These are phyloP conservation scores for Drosophila carrolli DNA, from an alignment of 1,140 invertebrate genomes.

Conservation along the genomic window DNA sequence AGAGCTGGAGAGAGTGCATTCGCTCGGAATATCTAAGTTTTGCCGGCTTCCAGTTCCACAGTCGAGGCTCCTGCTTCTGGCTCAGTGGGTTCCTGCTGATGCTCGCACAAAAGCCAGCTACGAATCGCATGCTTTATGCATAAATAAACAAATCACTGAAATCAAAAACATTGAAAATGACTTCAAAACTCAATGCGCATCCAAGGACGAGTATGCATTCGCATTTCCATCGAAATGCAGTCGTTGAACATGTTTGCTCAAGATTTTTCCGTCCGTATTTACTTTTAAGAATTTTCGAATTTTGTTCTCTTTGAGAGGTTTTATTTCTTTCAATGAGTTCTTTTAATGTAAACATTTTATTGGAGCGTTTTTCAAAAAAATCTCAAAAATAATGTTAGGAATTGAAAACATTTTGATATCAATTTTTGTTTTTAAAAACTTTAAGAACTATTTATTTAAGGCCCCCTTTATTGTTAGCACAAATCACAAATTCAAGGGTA, in stretches of 20 bases:
- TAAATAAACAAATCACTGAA: conserved; percentile 83
- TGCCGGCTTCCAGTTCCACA: conserved; percentile 13
- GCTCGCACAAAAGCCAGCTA: conserved; percentile 62
- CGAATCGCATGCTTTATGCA: conserved; percentile 82
- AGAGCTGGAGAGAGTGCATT: conserved; percentile 62
- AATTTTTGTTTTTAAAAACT: neutral
- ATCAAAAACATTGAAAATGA: conserved; percentile 82
- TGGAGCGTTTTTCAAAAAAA: too few relatives aligned
- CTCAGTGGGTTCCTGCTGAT: conserved; percentile 64
- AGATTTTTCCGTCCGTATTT: conserved; percentile 34
- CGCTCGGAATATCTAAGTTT: conserved; percentile 80
- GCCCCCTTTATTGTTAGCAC: neutral
- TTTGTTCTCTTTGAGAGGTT: neutral
- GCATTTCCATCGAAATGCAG: conserved; percentile 29
- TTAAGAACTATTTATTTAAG: too few relatives aligned
- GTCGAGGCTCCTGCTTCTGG: conserved; percentile 29
- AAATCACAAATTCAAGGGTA: neutral
- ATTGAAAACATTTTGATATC: neutral
- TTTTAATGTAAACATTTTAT: too few relatives aligned
- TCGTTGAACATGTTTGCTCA: conserved; percentile 34
- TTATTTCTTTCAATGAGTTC: neutral
- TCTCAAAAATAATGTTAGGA: too few relatives aligned
- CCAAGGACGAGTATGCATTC: conserved; percentile 29
- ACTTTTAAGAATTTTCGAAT: conserved; percentile 14
- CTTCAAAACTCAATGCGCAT: conserved; percentile 75